These are phyloP conservation scores for Micromesistius poutassou DNA, from an alignment of 2,797 vertebrate genomes.

Conservation along the genomic window DNA sequence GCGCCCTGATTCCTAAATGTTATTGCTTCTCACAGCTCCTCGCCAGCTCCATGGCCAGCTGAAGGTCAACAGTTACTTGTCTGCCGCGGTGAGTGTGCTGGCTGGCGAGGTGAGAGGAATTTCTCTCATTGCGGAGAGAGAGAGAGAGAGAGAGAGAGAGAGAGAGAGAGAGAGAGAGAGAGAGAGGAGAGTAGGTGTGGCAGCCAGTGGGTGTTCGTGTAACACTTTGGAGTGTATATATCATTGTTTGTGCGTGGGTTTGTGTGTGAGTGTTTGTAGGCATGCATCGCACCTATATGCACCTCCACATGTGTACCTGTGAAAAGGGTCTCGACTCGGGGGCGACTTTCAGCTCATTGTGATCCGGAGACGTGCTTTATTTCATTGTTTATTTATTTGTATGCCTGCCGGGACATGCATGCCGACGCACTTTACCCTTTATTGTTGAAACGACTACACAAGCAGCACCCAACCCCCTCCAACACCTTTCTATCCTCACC, in stretches of 20 bases:
- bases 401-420: background rate
- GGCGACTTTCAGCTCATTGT: background rate
- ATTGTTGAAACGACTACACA: background rate
- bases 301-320: background rate
- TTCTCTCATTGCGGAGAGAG: background rate
- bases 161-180: background rate
- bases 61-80: constrained; percentile 14
- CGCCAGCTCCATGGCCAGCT: background rate
- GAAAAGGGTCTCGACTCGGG: background rate
- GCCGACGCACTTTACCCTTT: background rate
- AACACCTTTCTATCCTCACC: background rate
- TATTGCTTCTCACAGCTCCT: constrained; percentile 21
- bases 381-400: background rate
- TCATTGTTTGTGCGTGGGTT: background rate
- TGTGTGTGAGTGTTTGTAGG: background rate
- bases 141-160: constrained; percentile 1
- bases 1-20: constrained; percentile 10
- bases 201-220: background rate
- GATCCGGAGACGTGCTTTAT: background rate
- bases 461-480: background rate
- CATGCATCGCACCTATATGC: no score
- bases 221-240: background rate
- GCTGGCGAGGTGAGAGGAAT: background rate
- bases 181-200: background rate
- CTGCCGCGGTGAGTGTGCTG: background rate